Evolutionary conservation across 1,140 invertebrate species (phyloP), one percentile per base, ranked within the genome.

Genomic region (Platyura marginata): DNA sequence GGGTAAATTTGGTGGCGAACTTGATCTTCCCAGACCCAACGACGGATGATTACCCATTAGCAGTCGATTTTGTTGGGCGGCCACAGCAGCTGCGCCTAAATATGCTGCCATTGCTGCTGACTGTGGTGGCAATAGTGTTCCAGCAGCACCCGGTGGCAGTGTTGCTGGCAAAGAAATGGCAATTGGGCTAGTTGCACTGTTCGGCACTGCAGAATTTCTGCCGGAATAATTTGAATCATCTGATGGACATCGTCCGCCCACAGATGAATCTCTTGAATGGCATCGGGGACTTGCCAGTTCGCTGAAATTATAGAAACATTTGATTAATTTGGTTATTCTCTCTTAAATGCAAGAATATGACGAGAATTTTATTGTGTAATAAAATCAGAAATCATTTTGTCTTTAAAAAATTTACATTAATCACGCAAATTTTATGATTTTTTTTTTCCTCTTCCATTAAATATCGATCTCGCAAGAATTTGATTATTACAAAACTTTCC

Each of bases 31-130:
- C 59, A 65, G 48, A 37, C 66, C 65, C 20, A 72, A 62, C 19
- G 78, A 76, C 19, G 79, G 76, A 0, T 78, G 79, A 47, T 80
- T 81, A 32, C 79, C 77, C 49, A 85, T 70, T 40, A 85, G 69
- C n/a, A 82, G 66, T 35, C 79, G 71, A 59, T 84, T 81, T 47
- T 81, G 78, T 42, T 75, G 74, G 10, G 70, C 72, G 3, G 74
- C 75, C 6, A 70, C 71, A 0, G 71, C 72, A 1, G 73, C 71
- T 10, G 71, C 72, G 34, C 73, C 74, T 29, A 82, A 67, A 54
- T 82, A 82, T 1, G 79, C 79, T 9, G 80, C 80, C 66, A 82
- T 78, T 2, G 79, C 79, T 4, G 79, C 79, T 2, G 79, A 79
- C 54, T 81, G 77, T 16, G 77, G 70, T n/a, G 79, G 78, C 49